Base-by-base conservation (phyloP, 1,140 invertebrate genomes). In the Rhizoglyphus robini region DNA sequence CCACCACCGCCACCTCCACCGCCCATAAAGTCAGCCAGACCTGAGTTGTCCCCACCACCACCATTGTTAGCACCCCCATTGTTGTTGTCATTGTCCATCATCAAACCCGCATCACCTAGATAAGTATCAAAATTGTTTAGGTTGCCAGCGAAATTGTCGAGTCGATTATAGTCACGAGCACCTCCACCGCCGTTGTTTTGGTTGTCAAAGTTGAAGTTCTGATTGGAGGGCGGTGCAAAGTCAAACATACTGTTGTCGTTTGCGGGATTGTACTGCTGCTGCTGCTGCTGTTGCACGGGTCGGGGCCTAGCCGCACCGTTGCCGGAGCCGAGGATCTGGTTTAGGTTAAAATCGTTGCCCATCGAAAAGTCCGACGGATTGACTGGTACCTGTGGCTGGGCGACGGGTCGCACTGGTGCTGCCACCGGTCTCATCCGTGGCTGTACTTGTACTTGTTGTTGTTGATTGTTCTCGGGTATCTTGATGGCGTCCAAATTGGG, bases 41-140 rank as follows among this genome's bases (percentile, higher is more conserved):
- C 54, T 23, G 15, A 13, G 15, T 51, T 13, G 8, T 18, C 36
- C 18, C 8, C 20, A 54, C 51, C 51, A 54, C 20, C 51, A 54
- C 51, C 51, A 60, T 23, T 20, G 18, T 60, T 60, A 11, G 4
- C 5, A 59, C 4, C 4, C 4, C 25, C 25, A 32, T 46, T 27
- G 32, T 2, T 2, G 3, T 30, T 32, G 3, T 2, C 20, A 51
- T 51, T 51, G 23, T 51, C 23, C 36, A 41, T 18, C 36, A 41
- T 41, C 36, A 41, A 8, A 8, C 36, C 36, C 36, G 36, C 58
- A 46, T 60, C 58, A 34, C 58, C 58, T 60, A 60, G 58, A 60
- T 60, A 60, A 60, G 58, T 60, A 46, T 60, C 58, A 60, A 60
- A 60, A 29, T 60, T 60, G 27, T 60, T 60, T n/a, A 60, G 27